Percentiles rank a stretch among this genome's conserved stretches.
phyloP scores from a whole-genome alignment of 2,888 invertebrate species.

The Orthonevra nobilis region DNA sequence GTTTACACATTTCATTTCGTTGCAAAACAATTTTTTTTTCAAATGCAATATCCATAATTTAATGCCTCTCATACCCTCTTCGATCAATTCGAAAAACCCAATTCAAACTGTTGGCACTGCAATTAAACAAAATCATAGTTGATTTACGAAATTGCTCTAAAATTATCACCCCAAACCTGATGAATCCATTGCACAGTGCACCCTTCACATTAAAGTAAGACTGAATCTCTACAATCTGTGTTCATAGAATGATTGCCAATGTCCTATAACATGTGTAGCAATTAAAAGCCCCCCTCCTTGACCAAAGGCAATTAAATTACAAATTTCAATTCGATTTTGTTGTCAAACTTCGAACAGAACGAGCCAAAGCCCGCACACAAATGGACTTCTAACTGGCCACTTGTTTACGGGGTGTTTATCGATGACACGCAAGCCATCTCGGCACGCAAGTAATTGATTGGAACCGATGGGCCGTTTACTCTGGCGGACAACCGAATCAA shows the following conservation, averaged over 20 bases:
- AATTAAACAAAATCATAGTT: background rate
- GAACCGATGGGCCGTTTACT: conserved; percentile 64
- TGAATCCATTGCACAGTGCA: conserved; percentile 5
- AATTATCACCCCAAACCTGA: conserved; percentile 1
- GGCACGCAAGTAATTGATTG: conserved; percentile 68
- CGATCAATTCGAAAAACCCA: no score
- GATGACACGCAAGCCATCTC: conserved; percentile 57
- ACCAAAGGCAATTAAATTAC: conserved; percentile 65
- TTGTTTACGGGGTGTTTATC: conserved; percentile 70
- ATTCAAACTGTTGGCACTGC: no score
- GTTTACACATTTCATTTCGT: no score
- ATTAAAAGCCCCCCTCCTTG: conserved; percentile 58
- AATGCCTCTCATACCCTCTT: no score
- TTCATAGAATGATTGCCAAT: conserved; percentile 22
- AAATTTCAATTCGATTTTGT: conserved; percentile 58
- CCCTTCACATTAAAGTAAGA: no score
- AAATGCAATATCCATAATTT: no score
- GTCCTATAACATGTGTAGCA: conserved; percentile 58
- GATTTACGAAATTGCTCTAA: conserved; percentile 31
- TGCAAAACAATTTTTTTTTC: no score
- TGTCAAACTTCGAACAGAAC: conserved; percentile 35
- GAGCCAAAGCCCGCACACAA: conserved; percentile 15
- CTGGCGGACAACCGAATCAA: conserved; percentile 62
- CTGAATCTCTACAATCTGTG: conserved; percentile 32
- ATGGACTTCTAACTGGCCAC: conserved; percentile 57